Evolutionary conservation across 2,113 vertebrate species (phyloP).

Genomic region (Perca flavescens): DNA sequence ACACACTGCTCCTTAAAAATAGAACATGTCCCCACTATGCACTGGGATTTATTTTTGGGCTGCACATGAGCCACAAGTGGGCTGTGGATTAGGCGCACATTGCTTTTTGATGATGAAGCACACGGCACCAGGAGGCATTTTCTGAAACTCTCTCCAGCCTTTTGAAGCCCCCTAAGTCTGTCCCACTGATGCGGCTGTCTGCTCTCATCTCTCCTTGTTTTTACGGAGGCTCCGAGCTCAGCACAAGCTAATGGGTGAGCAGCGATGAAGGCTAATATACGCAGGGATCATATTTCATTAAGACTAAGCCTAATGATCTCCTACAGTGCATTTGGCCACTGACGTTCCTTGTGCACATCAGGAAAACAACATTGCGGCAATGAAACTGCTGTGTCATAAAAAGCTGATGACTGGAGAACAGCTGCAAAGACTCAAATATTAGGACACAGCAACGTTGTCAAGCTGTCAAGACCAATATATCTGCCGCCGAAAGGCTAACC

Average conservation of each 20-base stretch:
- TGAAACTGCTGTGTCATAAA: slow-evolving; percentile 58
- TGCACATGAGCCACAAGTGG: slow-evolving; percentile 65
- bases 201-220: slow-evolving; percentile 39
- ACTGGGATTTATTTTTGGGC: slow-evolving; percentile 73
- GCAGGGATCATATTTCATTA: slow-evolving; percentile 63
- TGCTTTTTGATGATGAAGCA: slow-evolving; percentile 77
- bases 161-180: slow-evolving; percentile 71
- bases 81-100: slow-evolving; percentile 68
- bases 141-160: slow-evolving; percentile 63
- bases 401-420: slow-evolving; percentile 35
- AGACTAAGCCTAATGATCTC: slow-evolving; percentile 49
- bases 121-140: slow-evolving; percentile 59
- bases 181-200: slow-evolving; percentile 43
- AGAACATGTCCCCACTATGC: slow-evolving; percentile 55
- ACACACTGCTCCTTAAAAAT: slow-evolving; percentile 70
- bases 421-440: slow-evolving; percentile 47
- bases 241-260: slow-evolving; percentile 50
- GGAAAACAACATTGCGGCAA: slow-evolving; percentile 37
- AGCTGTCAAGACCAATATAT: slow-evolving; percentile 37
- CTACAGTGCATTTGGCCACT: slow-evolving; percentile 29
- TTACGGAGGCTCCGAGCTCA: slow-evolving; percentile 37
- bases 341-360: slow-evolving; percentile 14
- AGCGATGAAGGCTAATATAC: slow-evolving; percentile 34
- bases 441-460: slow-evolving; percentile 42
- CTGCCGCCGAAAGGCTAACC: slow-evolving; percentile 42